Evolutionary conservation across 1,140 invertebrate genomes (phyloP), one percentile per base, ranked within the genome.

Genomic region (Harpegnathos saltator): DNA sequence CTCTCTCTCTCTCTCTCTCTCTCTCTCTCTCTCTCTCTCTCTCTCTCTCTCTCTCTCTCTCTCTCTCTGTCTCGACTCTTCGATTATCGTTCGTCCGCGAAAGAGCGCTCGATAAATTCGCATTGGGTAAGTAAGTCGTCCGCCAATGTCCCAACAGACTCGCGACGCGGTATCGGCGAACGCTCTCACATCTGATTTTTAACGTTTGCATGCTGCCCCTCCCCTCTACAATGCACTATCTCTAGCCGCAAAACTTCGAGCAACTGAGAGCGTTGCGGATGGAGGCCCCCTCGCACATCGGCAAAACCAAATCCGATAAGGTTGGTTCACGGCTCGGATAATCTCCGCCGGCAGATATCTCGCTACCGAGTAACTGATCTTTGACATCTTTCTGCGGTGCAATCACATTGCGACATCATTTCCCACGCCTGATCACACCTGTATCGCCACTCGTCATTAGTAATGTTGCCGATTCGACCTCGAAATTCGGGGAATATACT

Each of bases 231-330:
- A 93, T 92, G 74, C 91, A 91, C 89, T 91, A 80, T 75, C 85
- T 91, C 88, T 95, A 97, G 97, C 96, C 97, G 91, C 92, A 96
- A 84, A 97, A 97, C 95, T 96, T 97, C 93, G 96, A 96, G 91
- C 95, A 96, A 90, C 96, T 98, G 94, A 95, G 96, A 92, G 95
- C 96, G 89, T 95, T 98, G 82, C 96, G 97, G 92, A 96, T 97
- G 95, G 97, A 97, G 69, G 97, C 97, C 87, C 97, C 97, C 26
- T 98, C 97, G 89, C 96, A 97, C 95, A 93, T 97, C 93, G 96
- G 96, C 93, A 98, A 96, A 96, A 97, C 96, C 90, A 98, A 97
- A 94, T 98, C 97, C 9, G 97, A 97, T 90, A 97, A 98, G 97
- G 97, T 98, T 95, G 95, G 94, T 94, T 33, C 88, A 56, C 48